phyloP scores from a whole-genome alignment of 2,797 vertebrate species.

The Chrosomus eos region DNA sequence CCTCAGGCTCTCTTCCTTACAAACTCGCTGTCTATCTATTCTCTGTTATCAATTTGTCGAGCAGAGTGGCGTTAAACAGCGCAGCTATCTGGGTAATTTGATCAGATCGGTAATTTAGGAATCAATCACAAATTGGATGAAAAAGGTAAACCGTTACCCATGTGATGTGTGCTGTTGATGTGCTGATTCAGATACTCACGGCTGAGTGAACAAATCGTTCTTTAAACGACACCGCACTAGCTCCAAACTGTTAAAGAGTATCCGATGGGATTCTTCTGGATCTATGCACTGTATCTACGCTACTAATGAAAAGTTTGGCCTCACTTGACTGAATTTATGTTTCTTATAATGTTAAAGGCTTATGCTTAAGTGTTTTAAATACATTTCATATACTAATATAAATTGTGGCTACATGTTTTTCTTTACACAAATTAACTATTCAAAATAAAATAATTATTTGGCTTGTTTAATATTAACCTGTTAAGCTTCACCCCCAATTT shows the following conservation, averaged over 20 bases:
- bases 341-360: constrained; percentile 6
- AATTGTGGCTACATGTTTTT: background rate
- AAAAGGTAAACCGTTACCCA: constrained; percentile 58
- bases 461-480: background rate
- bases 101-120: constrained; percentile 59
- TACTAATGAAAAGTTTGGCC: constrained; percentile 14
- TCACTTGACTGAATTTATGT: constrained; percentile 24
- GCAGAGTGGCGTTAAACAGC: constrained; percentile 52
- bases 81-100: constrained; percentile 57
- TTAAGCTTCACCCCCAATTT: too few species aligned
- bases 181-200: constrained; percentile 45
- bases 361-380: background rate
- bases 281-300: constrained; percentile 13
- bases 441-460: background rate
- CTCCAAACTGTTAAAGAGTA: constrained; percentile 44
- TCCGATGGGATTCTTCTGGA: constrained; percentile 20
- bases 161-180: constrained; percentile 31
- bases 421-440: background rate
- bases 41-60: constrained; percentile 33
- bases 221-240: constrained; percentile 48
- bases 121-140: constrained; percentile 60
- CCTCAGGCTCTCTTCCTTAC: constrained; percentile 15
- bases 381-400: background rate
- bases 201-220: constrained; percentile 59
- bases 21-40: constrained; percentile 28